phyloP scores from a whole-genome alignment of 2,888 invertebrate genomes.

The Microplitis deprimator region DNA sequence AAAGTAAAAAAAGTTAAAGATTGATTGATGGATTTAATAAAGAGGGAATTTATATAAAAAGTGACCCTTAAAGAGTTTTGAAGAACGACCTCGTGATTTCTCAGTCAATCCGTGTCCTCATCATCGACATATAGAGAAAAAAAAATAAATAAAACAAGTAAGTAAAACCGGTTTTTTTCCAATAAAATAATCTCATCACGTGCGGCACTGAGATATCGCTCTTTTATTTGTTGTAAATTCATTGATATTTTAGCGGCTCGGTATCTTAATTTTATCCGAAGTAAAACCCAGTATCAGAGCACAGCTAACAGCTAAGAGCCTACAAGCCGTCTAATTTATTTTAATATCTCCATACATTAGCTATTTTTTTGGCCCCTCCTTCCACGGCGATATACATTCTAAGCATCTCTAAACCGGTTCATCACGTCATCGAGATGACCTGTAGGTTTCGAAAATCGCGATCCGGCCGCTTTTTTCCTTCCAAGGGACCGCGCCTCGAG shows the following conservation, averaged over 20 bases:
- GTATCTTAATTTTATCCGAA: neutral
- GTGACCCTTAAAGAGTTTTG: neutral
- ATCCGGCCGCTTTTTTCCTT: neutral
- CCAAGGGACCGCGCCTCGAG: conserved; percentile 12
- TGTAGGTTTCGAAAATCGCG: conserved; percentile 16
- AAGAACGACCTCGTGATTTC: neutral
- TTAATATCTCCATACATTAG: neutral
- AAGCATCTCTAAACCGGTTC: conserved; percentile 24
- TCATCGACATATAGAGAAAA: neutral
- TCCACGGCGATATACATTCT: conserved; percentile 7
- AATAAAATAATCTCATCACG: neutral
- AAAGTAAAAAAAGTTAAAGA: neutral
- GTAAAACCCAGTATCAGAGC: too few relatives aligned
- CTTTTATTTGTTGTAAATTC: neutral
- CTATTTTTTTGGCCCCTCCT: neutral
- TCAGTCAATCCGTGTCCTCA: neutral
- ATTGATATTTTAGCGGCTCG: neutral
- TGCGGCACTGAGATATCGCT: neutral
- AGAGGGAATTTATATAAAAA: neutral
- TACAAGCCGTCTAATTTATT: neutral
- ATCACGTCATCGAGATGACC: conserved; percentile 25
- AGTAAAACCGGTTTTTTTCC: neutral
- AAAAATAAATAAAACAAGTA: neutral
- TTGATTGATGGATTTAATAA: neutral
- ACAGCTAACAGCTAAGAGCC: too few relatives aligned